phyloP scores from a whole-genome alignment of 2,113 vertebrate species.

The Coracopsis vasa region DNA sequence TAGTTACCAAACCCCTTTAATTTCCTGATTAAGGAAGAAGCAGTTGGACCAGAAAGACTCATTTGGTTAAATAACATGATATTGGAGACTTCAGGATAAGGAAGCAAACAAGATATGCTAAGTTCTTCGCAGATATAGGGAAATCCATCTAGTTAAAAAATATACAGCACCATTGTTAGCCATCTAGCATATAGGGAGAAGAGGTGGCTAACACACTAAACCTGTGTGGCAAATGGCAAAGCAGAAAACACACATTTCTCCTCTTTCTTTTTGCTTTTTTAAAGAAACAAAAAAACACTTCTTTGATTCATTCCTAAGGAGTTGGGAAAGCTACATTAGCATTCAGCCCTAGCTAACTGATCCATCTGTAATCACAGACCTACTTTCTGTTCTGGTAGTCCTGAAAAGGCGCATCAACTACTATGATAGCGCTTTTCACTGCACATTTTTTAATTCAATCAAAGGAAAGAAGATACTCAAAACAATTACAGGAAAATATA shows the following conservation, averaged over 20 bases:
- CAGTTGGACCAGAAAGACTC: not conserved
- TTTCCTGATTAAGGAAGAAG: not conserved
- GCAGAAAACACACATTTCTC: not conserved
- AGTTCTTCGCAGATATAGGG: not conserved
- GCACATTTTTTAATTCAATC: not conserved
- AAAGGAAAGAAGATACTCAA: not conserved
- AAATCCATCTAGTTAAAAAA: not conserved
- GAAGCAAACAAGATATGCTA: not conserved
- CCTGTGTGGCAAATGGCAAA: not conserved
- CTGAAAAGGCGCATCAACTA: not conserved
- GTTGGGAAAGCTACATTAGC: not conserved
- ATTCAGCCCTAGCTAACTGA: not conserved
- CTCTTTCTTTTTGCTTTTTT: not conserved
- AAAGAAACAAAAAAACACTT: not conserved
- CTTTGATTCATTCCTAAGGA: not conserved
- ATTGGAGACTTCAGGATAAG: not conserved
- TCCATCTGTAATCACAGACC: not conserved
- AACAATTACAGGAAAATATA: not conserved
- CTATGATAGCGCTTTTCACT: not conserved
- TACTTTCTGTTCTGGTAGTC: not conserved
- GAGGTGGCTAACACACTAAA: not conserved
- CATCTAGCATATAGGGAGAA: not conserved
- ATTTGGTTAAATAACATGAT: not conserved
- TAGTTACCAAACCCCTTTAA: not conserved
- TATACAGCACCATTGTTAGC: not conserved